These are phyloP conservation scores for Muraenolepis orangiensis DNA, from an alignment of 2,797 vertebrate species.

Conservation along the genomic window DNA sequence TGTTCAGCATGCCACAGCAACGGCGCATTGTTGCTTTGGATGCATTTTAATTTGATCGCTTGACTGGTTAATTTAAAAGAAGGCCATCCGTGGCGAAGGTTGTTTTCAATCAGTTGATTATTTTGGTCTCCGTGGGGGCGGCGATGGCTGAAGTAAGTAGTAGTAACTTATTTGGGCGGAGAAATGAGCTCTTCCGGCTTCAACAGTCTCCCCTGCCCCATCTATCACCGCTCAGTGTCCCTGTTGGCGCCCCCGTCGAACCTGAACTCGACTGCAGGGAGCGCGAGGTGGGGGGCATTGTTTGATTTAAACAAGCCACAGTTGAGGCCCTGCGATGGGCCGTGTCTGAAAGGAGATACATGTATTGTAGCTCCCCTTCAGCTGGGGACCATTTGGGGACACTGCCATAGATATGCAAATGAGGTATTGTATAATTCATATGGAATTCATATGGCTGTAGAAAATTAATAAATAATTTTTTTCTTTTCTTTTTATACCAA, in stretches of 20 bases:
- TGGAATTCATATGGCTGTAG: background rate
- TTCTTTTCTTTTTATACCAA: background rate
- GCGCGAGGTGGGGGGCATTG: background rate
- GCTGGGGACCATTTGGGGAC: background rate
- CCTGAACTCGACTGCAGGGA: background rate
- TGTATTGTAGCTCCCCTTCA: background rate
- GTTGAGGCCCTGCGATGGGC: background rate
- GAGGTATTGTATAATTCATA: background rate
- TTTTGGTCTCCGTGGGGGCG: background rate
- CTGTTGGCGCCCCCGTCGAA: background rate
- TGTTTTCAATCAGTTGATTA: slow-evolving; percentile 14
- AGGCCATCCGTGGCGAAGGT: slow-evolving; percentile 1
- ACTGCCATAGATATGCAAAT: background rate
- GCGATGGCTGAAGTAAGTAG: background rate
- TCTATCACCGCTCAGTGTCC: background rate
- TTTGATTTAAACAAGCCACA: background rate
- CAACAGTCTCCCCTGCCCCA: background rate
- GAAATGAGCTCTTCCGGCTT: background rate
- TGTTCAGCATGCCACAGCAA: slow-evolving; percentile 14
- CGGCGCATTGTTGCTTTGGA: slow-evolving; percentile 30
- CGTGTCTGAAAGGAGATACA: background rate
- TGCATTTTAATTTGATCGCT: slow-evolving; percentile 25
- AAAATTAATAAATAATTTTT: background rate
- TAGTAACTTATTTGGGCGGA: slow-evolving; percentile 1
- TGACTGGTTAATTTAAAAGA: slow-evolving; percentile 5